Conservation (phyloP, 2,113 vertebrate genomes). For the Protobothrops flavoviridis region DNA sequence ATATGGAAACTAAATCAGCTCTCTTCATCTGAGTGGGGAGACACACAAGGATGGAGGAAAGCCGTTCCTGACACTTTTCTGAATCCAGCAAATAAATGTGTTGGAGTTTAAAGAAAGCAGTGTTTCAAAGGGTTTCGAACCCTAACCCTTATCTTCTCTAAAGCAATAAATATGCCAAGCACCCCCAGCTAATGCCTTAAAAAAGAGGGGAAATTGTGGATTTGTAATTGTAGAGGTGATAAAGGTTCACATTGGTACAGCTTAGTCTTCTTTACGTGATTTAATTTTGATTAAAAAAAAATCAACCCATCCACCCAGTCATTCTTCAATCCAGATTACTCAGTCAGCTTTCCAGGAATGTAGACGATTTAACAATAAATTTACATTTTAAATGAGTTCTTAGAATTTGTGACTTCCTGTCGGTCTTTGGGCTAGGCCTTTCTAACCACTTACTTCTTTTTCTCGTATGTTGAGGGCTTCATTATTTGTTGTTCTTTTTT, state of each 20-base stretch:
- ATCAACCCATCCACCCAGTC: not conserved
- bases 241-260: not conserved
- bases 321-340: not conserved
- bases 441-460: not conserved
- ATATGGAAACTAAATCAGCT: not conserved
- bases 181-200: not conserved
- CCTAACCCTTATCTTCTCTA: not conserved
- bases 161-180: not conserved
- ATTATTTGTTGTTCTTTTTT: not conserved
- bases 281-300: not conserved
- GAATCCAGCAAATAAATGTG: slow-evolving; percentile 6
- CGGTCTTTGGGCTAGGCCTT: not conserved
- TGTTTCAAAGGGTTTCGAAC: not conserved
- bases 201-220: not conserved
- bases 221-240: not conserved
- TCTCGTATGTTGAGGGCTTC: not conserved
- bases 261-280: not conserved
- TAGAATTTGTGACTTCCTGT: not conserved
- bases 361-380: not conserved
- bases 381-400: not conserved
- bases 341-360: not conserved
- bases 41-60: not conserved
- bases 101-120: not conserved
- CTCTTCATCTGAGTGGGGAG: not conserved
- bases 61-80: not conserved